Percentiles rank a stretch among this genome's conserved stretches.
phyloP scores from a whole-genome alignment of 2,888 invertebrate genomes.

The Tinea semifulvella region DNA sequence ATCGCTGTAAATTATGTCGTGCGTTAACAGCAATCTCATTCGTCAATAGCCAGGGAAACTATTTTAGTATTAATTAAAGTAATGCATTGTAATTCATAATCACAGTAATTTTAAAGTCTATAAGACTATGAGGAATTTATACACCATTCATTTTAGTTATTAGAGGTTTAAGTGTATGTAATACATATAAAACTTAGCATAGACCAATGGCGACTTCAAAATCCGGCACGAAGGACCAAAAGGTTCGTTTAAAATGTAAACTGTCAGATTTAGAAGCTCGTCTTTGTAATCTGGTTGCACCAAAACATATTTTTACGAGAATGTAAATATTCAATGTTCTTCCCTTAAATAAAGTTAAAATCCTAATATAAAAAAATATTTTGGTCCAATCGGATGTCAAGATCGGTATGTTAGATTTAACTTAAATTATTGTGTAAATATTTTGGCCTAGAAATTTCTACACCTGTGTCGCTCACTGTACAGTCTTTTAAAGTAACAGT shows the following conservation, averaged over 20 bases:
- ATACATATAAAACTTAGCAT: conserved; percentile 2
- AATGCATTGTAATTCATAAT: no score
- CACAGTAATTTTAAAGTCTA: conserved; percentile 23
- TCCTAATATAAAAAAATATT: no score
- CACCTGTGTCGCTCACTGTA: conserved; percentile 62
- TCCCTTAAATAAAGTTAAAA: no score
- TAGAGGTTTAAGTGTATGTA: background rate
- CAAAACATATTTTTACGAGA: no score
- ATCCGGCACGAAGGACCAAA: conserved; percentile 7
- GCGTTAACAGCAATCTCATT: no score
- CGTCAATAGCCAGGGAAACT: no score
- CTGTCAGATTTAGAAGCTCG: no score
- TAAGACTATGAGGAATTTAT: conserved; percentile 45
- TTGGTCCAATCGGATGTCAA: background rate
- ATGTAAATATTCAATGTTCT: no score
- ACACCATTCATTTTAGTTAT: conserved; percentile 17
- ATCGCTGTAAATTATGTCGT: no score
- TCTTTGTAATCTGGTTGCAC: no score
- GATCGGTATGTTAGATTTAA: background rate
- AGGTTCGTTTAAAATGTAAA: no score
- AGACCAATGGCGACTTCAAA: background rate
- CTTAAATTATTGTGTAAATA: conserved; percentile 36
- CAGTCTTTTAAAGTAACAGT: conserved; percentile 22
- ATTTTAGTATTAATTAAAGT: no score
- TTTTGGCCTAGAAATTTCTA: conserved; percentile 42